Conservation (phyloP, 2,888 invertebrate genomes). For the Eupithecia vulgata region DNA sequence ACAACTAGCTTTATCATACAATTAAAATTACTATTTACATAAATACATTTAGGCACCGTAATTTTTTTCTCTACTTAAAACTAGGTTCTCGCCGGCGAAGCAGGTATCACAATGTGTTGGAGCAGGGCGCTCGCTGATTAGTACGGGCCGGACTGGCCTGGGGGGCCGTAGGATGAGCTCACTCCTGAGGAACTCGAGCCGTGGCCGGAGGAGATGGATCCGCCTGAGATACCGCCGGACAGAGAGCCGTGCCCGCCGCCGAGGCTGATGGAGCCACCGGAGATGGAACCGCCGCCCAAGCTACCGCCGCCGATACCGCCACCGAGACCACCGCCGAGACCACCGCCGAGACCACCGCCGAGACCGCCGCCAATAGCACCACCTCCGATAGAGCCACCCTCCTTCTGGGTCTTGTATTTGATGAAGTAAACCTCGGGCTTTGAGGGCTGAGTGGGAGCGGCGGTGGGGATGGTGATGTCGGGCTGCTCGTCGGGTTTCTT, state of each 20-base stretch:
- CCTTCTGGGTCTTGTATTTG: constrained; percentile 90
- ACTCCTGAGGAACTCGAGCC: constrained; percentile 67
- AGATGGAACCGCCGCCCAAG: constrained; percentile 52
- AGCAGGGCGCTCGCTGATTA: constrained; percentile 63
- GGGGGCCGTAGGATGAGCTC: constrained; percentile 86
- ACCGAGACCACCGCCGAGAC: constrained; percentile 53
- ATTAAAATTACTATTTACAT: constrained; percentile 84
- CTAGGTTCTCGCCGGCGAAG: constrained; percentile 80
- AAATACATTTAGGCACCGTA: constrained; percentile 85
- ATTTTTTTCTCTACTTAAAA: constrained; percentile 82
- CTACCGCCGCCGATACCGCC: constrained; percentile 54
- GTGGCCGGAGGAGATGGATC: constrained; percentile 54
- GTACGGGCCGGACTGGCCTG: constrained; percentile 88
- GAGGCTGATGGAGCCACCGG: constrained; percentile 45
- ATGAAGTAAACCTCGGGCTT: constrained; percentile 94
- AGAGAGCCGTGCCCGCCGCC: constrained; percentile 53
- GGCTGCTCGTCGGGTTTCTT: constrained; percentile 93
- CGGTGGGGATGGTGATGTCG: constrained; percentile 90
- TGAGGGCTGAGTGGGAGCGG: constrained; percentile 89
- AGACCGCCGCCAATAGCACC: constrained; percentile 57
- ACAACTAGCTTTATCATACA: constrained; percentile 80
- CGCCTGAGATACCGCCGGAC: constrained; percentile 51
- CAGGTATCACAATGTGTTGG: constrained; percentile 80
- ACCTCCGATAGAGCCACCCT: constrained; percentile 61
- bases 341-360: constrained; percentile 51